Base-by-base conservation (phyloP, 2,797 vertebrate genomes). In the Geotrypetes seraphini region DNA sequence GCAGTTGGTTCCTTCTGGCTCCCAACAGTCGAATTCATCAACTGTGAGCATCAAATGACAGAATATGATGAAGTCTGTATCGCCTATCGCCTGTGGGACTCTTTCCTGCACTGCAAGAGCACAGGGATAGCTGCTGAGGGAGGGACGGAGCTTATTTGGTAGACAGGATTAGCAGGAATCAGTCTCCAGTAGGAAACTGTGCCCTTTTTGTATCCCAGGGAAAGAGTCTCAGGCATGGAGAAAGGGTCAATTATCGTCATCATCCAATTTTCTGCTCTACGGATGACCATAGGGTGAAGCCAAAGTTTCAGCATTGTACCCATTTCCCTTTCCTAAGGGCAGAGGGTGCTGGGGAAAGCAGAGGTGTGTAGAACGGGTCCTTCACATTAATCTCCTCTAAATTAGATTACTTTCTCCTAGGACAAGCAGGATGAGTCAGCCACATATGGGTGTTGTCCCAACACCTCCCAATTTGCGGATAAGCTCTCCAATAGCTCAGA, bases 51-150 rank as follows among this genome's bases (percentile, higher is more conserved):
- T 59, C 53, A 42, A 53, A 61, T 60, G 35, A 38, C 43, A 23
- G 36, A 40, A 46, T 30, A 8, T 1, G 39, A 8, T 1, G 39
- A 56, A 45, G 27, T 44, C 53, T 57, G 25, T 68, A 70, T n/a
- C n/a, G n/a, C n/a, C n/a, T n/a, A 72, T 74, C 69, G 73, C n/a
- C n/a, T n/a, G n/a, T n/a, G 33, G 52, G 39, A 53, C 48, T 57
- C 46, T 69, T 49, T 56, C 35, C 47, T 43, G 45, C 57, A 47
- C 51, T 39, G 33, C 47, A 17, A 66, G 62, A 66, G 74, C 68
- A 74, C 58, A 71, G 70, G 69, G 54, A 66, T 31, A 25, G 27
- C 50, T 43, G 31, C 22, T n/a, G 33, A 30, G 43, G 14, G 33
- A 39, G 21, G 8, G 33, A 32, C 23, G 31, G 29, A 38, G 28